phyloP scores from a whole-genome alignment of 2,797 vertebrate species.

The Eulemur rubriventer region DNA sequence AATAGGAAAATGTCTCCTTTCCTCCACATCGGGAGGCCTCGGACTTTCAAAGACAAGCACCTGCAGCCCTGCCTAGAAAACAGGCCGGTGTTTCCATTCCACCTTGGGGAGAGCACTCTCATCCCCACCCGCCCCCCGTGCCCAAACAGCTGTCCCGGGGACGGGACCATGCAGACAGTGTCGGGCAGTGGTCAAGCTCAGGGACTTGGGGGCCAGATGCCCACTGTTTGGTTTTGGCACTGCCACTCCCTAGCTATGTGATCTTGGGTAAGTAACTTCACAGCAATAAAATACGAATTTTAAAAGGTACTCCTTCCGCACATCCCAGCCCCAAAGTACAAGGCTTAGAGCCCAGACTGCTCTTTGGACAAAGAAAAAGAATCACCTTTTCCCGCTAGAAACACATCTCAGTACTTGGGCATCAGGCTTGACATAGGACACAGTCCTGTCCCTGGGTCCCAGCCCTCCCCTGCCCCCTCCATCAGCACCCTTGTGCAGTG shows the following conservation, averaged over 20 bases:
- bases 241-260: not conserved
- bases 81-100: not conserved
- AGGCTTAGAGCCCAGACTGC: not conserved
- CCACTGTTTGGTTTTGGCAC: not conserved
- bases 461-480: not conserved
- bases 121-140: accelerated
- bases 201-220: not conserved
- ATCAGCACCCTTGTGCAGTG: not conserved
- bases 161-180: accelerated
- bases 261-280: not conserved
- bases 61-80: not conserved
- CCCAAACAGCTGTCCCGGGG: not conserved
- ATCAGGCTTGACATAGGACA: not conserved
- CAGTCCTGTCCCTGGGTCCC: not conserved
- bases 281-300: not conserved
- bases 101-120: not conserved
- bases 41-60: not conserved
- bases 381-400: not conserved
- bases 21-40: not conserved
- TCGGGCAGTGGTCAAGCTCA: no score
- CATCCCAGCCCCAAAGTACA: not conserved
- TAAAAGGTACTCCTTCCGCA: not conserved
- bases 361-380: not conserved
- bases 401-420: not conserved
- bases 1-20: not conserved